Evolutionary conservation across 2,113 vertebrate genomes (phyloP), one percentile per base, ranked within the genome.

Genomic region (Osmerus eperlanus): DNA sequence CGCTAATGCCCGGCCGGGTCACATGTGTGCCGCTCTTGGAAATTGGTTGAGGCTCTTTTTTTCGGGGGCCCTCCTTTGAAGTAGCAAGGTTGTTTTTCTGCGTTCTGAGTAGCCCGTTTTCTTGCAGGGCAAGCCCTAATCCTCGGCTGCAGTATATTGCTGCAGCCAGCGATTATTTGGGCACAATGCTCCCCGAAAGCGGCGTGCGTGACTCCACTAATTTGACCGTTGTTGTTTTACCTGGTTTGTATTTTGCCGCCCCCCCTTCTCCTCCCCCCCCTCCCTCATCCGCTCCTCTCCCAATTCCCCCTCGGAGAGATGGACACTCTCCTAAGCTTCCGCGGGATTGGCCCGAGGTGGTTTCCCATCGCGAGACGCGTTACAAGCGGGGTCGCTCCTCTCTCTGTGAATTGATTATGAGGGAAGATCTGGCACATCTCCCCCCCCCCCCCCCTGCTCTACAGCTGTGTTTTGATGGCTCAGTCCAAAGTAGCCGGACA

Each of bases 201-300:
- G 41, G 64, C 58, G 51, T 89, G 81, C 85, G 76, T 89, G 87
- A 90, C 86, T 88, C 75, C 29, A 41, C 77, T 87, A 65, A 86
- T 81, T 90, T 89, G 70, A 41, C 73, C 56, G 5, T 78, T 88
- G 87, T 90, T 90, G 63, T 89, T 88, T 88, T 91, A 89, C 84
- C 87, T 90, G 89, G 87, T 88, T 92, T 85, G 73, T 85, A 71
- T 91, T 90, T 85, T 73, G 70, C 66, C 21, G 29, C 77, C 73
- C 73, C 16, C 36, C 71, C 25, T 3, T 2, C 68, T 55, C 62
- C 56, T 58, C 67, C 58, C 70, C 41, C 41, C 41, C 32, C 23
- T 23, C 23, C 68, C 63, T 58, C 55, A 70, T 54, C 65, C 66
- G 32, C 69, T 78, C 71, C 64, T 9, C 23, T 69, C 72, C 41